Percentiles rank a stretch among this genome's conserved stretches.
Evolutionary conservation across 2,888 invertebrate species (phyloP).

Genomic region (Drosophila kambysellisi): DNA sequence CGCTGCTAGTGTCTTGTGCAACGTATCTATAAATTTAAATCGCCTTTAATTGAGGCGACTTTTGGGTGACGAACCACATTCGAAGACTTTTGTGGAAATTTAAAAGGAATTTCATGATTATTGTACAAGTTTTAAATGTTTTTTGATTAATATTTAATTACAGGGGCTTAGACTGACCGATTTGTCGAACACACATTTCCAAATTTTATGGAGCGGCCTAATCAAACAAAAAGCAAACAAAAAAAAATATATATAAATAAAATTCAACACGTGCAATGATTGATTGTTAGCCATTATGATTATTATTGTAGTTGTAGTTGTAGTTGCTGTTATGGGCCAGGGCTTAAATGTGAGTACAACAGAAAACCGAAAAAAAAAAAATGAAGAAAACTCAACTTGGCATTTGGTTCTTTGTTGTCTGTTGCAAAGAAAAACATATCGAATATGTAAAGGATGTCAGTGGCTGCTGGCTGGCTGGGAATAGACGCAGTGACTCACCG

Average conservation of each 20-base stretch:
- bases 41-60: slow-evolving; percentile 75
- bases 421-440: slow-evolving; percentile 9
- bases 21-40: slow-evolving; percentile 77
- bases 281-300: slow-evolving; percentile 67
- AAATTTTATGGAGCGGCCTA: slow-evolving; percentile 42
- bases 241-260: slow-evolving; percentile 16
- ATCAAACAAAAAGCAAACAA: slow-evolving; percentile 47
- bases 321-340: slow-evolving; percentile 24
- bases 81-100: slow-evolving; percentile 34
- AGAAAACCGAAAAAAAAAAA: background rate
- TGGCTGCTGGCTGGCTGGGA: slow-evolving; percentile 10
- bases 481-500: slow-evolving; percentile 29
- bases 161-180: slow-evolving; percentile 56
- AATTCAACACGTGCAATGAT: slow-evolving; percentile 72
- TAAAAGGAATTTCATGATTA: slow-evolving; percentile 35
- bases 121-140: slow-evolving; percentile 32
- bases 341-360: slow-evolving; percentile 27
- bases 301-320: slow-evolving; percentile 23
- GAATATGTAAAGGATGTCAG: slow-evolving; percentile 35
- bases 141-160: slow-evolving; percentile 62
- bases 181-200: slow-evolving; percentile 24
- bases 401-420: slow-evolving; percentile 51
- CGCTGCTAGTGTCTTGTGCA: slow-evolving; percentile 40
- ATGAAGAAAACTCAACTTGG: slow-evolving; percentile 23
- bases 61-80: slow-evolving; percentile 66